Percentiles rank a stretch among this genome's conserved stretches.
phyloP scores from a whole-genome alignment of 2,888 invertebrate genomes.

The Chaitophorus viminalis region DNA sequence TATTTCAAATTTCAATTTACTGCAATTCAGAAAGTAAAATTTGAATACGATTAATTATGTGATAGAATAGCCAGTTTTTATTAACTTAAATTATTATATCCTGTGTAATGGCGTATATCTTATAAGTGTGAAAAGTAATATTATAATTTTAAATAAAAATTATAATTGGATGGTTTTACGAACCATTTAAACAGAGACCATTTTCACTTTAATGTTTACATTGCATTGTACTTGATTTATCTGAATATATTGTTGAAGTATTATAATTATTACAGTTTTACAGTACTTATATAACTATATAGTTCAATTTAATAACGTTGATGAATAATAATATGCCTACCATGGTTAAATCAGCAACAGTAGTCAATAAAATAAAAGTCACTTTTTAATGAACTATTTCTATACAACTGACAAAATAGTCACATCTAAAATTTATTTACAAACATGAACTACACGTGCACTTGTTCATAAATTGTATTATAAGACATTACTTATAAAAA shows the following conservation, averaged over 20 bases:
- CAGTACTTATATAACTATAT: background rate
- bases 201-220: conserved; percentile 17
- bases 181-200: background rate
- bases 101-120: background rate
- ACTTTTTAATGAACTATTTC: background rate
- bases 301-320: background rate
- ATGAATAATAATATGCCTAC: too few species aligned
- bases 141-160: background rate
- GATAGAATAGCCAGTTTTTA: background rate
- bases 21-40: background rate
- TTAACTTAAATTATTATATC: background rate
- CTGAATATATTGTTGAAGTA: background rate
- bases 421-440: background rate
- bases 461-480: too few species aligned
- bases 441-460: too few species aligned
- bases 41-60: conserved; percentile 5
- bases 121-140: background rate
- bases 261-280: too few species aligned
- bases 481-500: too few species aligned
- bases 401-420: background rate
- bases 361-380: background rate
- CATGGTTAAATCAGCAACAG: background rate
- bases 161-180: conserved; percentile 21
- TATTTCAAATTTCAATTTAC: background rate
- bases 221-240: conserved; percentile 15